Percentiles rank a stretch among this genome's conserved stretches.
Evolutionary conservation across 1,140 invertebrate species (phyloP).

Genomic region (Drosophila sulfurigaster): DNA sequence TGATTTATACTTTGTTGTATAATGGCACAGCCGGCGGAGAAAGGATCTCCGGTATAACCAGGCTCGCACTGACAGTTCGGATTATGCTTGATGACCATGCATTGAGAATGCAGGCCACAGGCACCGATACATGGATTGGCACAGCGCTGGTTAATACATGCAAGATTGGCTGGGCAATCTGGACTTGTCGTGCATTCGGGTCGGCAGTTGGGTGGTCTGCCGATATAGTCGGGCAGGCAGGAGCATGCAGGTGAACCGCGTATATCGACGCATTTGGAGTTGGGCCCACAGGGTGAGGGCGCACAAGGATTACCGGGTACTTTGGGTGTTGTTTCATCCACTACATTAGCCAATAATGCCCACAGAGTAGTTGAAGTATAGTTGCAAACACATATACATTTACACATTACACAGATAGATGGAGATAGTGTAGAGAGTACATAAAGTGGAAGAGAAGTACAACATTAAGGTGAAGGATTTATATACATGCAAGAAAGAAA

Average conservation of each 20-base stretch:
- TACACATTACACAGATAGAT: slow-evolving; percentile 61
- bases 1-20: slow-evolving; percentile 83
- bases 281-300: slow-evolving; percentile 91
- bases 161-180: slow-evolving; percentile 90
- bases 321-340: slow-evolving; percentile 64
- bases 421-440: slow-evolving; percentile 66
- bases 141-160: slow-evolving; percentile 92
- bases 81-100: slow-evolving; percentile 91
- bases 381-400: slow-evolving; percentile 60
- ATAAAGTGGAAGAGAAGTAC: slow-evolving; percentile 54
- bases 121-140: slow-evolving; percentile 91
- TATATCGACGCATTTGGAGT: slow-evolving; percentile 91
- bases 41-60: slow-evolving; percentile 92
- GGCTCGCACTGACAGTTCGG: slow-evolving; percentile 90
- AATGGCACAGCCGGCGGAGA: slow-evolving; percentile 87
- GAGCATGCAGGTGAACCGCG: slow-evolving; percentile 90
- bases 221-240: slow-evolving; percentile 90
- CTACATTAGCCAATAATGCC: slow-evolving; percentile 65
- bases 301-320: slow-evolving; percentile 86
- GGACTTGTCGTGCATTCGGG: slow-evolving; percentile 91
- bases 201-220: slow-evolving; percentile 91
- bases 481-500: slow-evolving; percentile 76
- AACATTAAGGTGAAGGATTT: slow-evolving; percentile 68
- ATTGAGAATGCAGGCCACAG: slow-evolving; percentile 91
- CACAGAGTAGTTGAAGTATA: slow-evolving; percentile 22